Evolutionary conservation across 2,797 vertebrate genomes (phyloP).

Genomic region (Thaleichthys pacificus): DNA sequence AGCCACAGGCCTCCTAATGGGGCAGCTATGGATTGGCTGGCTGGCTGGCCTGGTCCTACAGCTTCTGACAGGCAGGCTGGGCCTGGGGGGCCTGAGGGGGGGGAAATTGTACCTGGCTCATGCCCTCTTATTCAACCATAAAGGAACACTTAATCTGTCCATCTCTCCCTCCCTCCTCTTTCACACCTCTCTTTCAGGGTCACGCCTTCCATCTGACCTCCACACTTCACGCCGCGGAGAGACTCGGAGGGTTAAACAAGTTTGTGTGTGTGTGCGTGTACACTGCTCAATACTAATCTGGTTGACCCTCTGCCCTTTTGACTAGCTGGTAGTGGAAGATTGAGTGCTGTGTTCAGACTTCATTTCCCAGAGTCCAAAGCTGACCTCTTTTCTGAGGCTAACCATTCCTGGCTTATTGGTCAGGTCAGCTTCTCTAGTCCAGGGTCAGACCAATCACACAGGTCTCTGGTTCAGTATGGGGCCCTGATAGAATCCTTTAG

Average conservation of each 20-base stretch:
- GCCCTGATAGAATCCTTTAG: too few relatives aligned
- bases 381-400: slow-evolving; percentile 4
- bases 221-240: neutral
- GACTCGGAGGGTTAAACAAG: neutral
- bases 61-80: slow-evolving; percentile 42
- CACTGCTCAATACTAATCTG: slow-evolving; percentile 34
- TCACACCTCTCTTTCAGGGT: neutral
- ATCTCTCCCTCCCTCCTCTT: neutral
- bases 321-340: neutral
- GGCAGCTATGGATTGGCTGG: slow-evolving; percentile 73
- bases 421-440: neutral
- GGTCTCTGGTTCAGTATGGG: too few relatives aligned
- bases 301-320: slow-evolving; percentile 11
- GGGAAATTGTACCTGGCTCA: slow-evolving; percentile 57
- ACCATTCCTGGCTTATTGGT: neutral
- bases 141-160: neutral
- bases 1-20: slow-evolving; percentile 68
- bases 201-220: neutral
- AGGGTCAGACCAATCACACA: too few relatives aligned
- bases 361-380: slow-evolving; percentile 3
- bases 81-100: slow-evolving; percentile 29
- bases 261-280: slow-evolving; percentile 2
- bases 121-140: slow-evolving; percentile 53
- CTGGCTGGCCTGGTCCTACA: slow-evolving; percentile 55
- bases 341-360: neutral